Percentiles rank a stretch among this genome's conserved stretches.
These are phyloP conservation scores for Tachina lurida DNA, from an alignment of 2,888 invertebrate species.

Conservation along the genomic window DNA sequence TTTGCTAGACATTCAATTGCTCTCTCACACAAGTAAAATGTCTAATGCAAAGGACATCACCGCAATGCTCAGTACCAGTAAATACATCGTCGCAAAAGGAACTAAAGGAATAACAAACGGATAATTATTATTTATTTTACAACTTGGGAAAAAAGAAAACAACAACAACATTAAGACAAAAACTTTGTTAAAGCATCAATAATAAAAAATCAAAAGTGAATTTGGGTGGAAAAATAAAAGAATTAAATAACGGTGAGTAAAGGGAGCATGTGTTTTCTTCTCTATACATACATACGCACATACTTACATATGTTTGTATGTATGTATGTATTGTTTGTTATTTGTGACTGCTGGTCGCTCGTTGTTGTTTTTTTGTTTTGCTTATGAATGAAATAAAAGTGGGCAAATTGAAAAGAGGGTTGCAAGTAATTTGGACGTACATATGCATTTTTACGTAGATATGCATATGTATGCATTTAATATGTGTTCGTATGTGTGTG, in stretches of 20 bases:
- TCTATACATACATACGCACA: neutral
- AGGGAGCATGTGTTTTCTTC: conserved; percentile 30
- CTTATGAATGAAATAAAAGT: neutral
- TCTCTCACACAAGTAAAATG: conserved; percentile 47
- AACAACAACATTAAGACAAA: neutral
- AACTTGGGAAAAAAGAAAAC: conserved; percentile 22
- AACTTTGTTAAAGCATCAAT: neutral
- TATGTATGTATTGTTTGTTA: conserved; percentile 14
- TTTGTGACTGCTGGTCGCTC: neutral
- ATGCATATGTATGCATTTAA: too few relatives aligned
- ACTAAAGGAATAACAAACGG: conserved; percentile 56
- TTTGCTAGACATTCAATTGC: conserved; percentile 42
- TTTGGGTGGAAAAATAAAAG: conserved; percentile 7
- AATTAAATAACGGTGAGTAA: conserved; percentile 35
- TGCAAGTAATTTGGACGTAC: conserved; percentile 1
- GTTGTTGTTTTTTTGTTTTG: neutral
- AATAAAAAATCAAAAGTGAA: conserved; percentile 20
- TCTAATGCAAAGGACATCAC: conserved; percentile 53
- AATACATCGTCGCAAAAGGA: conserved; percentile 70
- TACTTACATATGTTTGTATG: too few relatives aligned
- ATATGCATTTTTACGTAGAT: neutral
- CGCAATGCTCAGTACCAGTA: conserved; percentile 67
- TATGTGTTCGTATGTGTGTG: neutral
- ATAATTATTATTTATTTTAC: conserved; percentile 38
- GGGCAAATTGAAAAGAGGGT: conserved; percentile 46